phyloP scores from a whole-genome alignment of 2,797 vertebrate species.

The Pseudopleuronectes americanus region DNA sequence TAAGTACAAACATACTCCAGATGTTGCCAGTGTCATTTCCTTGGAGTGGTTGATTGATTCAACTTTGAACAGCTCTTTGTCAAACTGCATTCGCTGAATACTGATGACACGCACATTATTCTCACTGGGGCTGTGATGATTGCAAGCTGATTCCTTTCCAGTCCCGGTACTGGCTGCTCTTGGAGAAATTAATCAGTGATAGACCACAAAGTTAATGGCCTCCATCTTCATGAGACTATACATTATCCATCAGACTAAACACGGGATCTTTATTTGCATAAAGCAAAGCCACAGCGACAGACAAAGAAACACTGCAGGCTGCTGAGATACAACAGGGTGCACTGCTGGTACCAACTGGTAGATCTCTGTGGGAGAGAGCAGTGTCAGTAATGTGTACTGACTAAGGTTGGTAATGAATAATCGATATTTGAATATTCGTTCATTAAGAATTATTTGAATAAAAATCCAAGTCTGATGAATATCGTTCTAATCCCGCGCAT shows the following conservation, averaged over 20 bases:
- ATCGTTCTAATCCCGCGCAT: too few species aligned
- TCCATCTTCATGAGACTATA: conserved; percentile 5
- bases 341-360: conserved; percentile 49
- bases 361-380: conserved; percentile 10
- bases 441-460: too few species aligned
- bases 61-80: conserved; percentile 9
- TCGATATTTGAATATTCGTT: too few species aligned
- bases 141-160: background rate
- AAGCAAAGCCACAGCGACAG: conserved; percentile 6
- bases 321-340: conserved; percentile 16
- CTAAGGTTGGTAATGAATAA: too few species aligned
- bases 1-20: background rate
- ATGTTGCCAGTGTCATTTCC: background rate
- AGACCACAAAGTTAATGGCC: background rate
- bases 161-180: background rate
- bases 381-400: conserved; percentile 1
- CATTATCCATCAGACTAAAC: conserved; percentile 7
- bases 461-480: too few species aligned
- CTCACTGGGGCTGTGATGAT: conserved; percentile 14
- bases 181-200: conserved; percentile 16
- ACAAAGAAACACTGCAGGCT: background rate
- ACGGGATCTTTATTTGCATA: conserved; percentile 18
- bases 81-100: conserved; percentile 1
- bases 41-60: background rate
- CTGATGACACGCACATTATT: conserved; percentile 8